phyloP scores from a whole-genome alignment of 2,797 vertebrate species.

The Epinephelus coioides region DNA sequence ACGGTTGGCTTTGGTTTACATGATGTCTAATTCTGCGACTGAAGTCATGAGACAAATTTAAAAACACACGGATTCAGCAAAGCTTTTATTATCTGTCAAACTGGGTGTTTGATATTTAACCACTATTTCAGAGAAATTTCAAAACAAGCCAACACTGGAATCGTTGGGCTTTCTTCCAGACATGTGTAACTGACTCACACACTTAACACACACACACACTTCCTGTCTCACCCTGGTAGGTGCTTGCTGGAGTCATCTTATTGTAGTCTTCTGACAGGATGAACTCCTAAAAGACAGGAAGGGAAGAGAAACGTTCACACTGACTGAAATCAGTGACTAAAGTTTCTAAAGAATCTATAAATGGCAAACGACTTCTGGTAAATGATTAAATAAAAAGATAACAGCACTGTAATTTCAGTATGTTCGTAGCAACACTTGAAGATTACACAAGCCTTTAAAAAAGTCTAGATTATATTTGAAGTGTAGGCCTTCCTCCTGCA shows the following conservation, averaged over 20 bases:
- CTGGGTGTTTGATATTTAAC: background rate
- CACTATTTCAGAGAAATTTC: background rate
- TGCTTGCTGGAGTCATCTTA: slow-evolving; percentile 94
- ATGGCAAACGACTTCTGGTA: background rate
- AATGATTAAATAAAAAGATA: too few relatives aligned
- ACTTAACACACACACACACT: background rate
- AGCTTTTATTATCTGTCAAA: too few relatives aligned
- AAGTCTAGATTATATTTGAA: background rate
- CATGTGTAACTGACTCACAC: background rate
- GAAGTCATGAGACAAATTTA: too few relatives aligned
- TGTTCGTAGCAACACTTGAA: background rate
- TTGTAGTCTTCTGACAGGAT: slow-evolving; percentile 98
- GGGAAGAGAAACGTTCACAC: slow-evolving; percentile 6
- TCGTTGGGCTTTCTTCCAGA: background rate
- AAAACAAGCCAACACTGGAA: background rate
- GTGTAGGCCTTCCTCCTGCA: background rate
- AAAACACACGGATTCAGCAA: too few relatives aligned
- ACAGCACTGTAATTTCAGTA: background rate
- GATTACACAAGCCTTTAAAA: background rate
- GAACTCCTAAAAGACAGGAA: slow-evolving; percentile 90
- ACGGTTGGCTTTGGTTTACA: too few relatives aligned
- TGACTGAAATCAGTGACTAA: background rate
- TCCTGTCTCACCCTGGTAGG: slow-evolving; percentile 91
- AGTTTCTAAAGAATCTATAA: background rate
- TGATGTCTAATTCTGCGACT: too few relatives aligned